Base-by-base conservation (phyloP, 2,113 vertebrate species). In the Pampusana beccarii region DNA sequence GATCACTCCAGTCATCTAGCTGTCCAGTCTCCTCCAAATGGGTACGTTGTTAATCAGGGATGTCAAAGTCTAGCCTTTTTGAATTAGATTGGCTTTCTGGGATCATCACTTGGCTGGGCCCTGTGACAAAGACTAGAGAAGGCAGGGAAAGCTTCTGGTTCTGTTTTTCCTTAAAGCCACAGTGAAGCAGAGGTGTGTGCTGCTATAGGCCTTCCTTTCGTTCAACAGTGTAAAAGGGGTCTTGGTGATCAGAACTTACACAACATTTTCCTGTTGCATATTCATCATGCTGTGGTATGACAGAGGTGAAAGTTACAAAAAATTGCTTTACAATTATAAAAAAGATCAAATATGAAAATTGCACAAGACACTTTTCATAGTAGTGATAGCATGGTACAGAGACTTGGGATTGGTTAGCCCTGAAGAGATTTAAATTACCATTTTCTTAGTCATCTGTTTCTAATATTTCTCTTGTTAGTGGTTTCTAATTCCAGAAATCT, bases 31-130 rank as follows among this genome's bases (percentile, higher is more conserved):
- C 18, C 20, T 79, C 77, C 69, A 80, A 82, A 92, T 80, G 51
- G 79, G 54, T 67, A n/a, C 51, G 77, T 67, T 91, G 73, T 95
- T 95, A 95, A 96, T 96, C 42, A 85, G 58, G 77, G 36, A 83
- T 82, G 81, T 97, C 71, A 82, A 89, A 92, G 70, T 71, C 44
- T 85, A 77, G 80, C 16, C 51, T 90, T 88, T 93, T 80, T 5
- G 3, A 88, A 93, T 96, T 85, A 95, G 26, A 69, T 23, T 83
- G 85, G 38, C 65, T 95, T 96, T 93, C 54, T 90, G 53, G 36
- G 51, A 12, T 40, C 90, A 66, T 92, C 51, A 33, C 51, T 90
- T 78, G 13, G 14, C 28, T 93, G 88, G 64, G 54, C 71, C 95
- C 23, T 94, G 86, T 92, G 51, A 90, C 46, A 91, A 92, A 75